These are phyloP conservation scores for Montipora foliosa DNA, from an alignment of 64 coral and sea anemone genomes.

Conservation along the genomic window DNA sequence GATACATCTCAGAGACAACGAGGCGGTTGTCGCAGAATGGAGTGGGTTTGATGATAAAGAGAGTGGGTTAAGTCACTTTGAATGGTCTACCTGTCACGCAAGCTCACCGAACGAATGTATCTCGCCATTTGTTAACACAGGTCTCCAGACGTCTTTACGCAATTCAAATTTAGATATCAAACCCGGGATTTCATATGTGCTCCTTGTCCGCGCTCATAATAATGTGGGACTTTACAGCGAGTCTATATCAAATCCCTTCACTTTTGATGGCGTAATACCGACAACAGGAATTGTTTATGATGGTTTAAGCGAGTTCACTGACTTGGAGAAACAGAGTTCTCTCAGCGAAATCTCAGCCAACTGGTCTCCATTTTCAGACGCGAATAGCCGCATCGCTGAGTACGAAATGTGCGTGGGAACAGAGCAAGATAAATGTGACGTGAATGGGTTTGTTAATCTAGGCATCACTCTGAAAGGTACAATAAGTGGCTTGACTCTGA, in stretches of 20 bases:
- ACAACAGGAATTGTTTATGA: conserved; percentile 38
- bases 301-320: conserved; percentile 5
- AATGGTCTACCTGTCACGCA: conserved; percentile 53
- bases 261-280: conserved; percentile 11
- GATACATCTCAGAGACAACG: no score
- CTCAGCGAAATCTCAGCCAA: conserved; percentile 48
- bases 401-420: conserved; percentile 74
- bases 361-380: conserved; percentile 66
- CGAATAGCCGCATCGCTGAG: background rate
- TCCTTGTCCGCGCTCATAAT: conserved; percentile 61
- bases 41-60: conserved; percentile 59
- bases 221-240: conserved; percentile 43
- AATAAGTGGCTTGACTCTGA: conserved; percentile 66
- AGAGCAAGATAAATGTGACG: conserved; percentile 30
- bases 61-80: conserved; percentile 51
- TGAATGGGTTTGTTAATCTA: conserved; percentile 33
- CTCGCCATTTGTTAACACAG: conserved; percentile 53
- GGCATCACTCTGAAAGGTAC: conserved; percentile 17
- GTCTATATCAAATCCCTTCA: conserved; percentile 42
- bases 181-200: conserved; percentile 48
- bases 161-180: conserved; percentile 15
- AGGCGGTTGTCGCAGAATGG: conserved; percentile 4
- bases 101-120: conserved; percentile 6
- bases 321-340: conserved; percentile 47
- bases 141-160: background rate